Base-by-base conservation (phyloP, 2,113 vertebrate species). In the Pandion haliaetus region DNA sequence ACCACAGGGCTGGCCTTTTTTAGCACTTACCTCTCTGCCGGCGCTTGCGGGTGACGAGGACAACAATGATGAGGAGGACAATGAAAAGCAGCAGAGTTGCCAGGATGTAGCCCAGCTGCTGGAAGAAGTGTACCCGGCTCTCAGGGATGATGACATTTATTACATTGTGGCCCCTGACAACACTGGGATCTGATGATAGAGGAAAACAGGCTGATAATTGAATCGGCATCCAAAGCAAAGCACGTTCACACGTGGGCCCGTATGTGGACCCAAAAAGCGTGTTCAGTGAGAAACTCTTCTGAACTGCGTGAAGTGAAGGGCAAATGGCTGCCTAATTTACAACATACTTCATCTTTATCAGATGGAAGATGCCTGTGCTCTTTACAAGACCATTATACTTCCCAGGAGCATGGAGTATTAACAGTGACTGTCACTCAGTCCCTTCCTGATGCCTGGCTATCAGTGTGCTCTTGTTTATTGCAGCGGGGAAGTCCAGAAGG, bases 121-220 rank as follows among this genome's bases (percentile, higher is more conserved):
- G 99, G 97, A 99, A 97, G 44, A 99, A 99, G 82, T 99, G 99
- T 50, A 98, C 69, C 13, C 98, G 98, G 82, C 98, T 95, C 97
- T 99, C 99, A 0, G 99, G 99, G 45, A 99, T 98, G 94, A 99
- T 99, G 96, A 99, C 99, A 2, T 99, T 99, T 74, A 99, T 98
- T 18, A 99, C 98, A 0, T 97, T 99, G 72, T 98, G 98, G 62
- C 97, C 97, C 36, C 98, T 98, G 34, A 97, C 96, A 66, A 98
- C 84, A 0, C 97, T 98, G 5, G 98, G 98, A 88, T 98, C 99
- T 99, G 86, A 40, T 14, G 16, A 49, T 19, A 61, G 9, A 84
- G 36, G 15, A 63, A 29, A 90, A 24, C 1, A 57, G n/a, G 17
- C 8, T 14, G 6, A 13, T 26, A 6, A 34, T 4, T 9, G 10